These are phyloP conservation scores for Pseudomyrmex pallidus DNA, from an alignment of 1,140 invertebrate species.

Conservation along the genomic window DNA sequence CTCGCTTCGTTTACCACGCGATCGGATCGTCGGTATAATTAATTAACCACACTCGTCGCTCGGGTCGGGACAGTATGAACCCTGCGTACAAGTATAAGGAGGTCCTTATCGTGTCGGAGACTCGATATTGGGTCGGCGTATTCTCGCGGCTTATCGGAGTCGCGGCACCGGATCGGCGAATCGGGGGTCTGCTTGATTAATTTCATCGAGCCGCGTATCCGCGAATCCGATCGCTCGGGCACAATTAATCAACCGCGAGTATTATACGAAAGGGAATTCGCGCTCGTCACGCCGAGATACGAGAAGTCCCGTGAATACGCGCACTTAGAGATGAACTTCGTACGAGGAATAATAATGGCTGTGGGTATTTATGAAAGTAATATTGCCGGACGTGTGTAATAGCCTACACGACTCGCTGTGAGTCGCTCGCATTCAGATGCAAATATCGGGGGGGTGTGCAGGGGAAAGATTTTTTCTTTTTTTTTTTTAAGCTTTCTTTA, in stretches of 20 bases:
- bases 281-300: slow-evolving; percentile 23
- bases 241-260: slow-evolving; percentile 33
- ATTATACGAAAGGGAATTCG: not conserved
- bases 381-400: not conserved
- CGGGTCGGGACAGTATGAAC: slow-evolving; percentile 10
- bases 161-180: slow-evolving; percentile 5
- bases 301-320: slow-evolving; percentile 8
- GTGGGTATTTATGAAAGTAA: not conserved
- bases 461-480: not conserved
- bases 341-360: not conserved
- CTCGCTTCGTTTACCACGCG: slow-evolving; percentile 47
- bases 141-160: slow-evolving; percentile 28
- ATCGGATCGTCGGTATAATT: slow-evolving; percentile 58
- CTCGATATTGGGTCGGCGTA: not conserved
- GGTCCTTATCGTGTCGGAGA: slow-evolving; percentile 15
- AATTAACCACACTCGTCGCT: slow-evolving; percentile 37
- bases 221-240: slow-evolving; percentile 30
- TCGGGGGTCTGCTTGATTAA: slow-evolving; percentile 26
- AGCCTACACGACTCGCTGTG: not conserved
- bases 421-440: not conserved
- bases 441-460: not conserved
- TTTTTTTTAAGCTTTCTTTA: not conserved
- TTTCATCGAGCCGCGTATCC: slow-evolving; percentile 33
- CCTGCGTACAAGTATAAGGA: slow-evolving; percentile 9
- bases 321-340: not conserved